phyloP scores from a whole-genome alignment of 2,113 vertebrate genomes.

The Marmota monax region DNA sequence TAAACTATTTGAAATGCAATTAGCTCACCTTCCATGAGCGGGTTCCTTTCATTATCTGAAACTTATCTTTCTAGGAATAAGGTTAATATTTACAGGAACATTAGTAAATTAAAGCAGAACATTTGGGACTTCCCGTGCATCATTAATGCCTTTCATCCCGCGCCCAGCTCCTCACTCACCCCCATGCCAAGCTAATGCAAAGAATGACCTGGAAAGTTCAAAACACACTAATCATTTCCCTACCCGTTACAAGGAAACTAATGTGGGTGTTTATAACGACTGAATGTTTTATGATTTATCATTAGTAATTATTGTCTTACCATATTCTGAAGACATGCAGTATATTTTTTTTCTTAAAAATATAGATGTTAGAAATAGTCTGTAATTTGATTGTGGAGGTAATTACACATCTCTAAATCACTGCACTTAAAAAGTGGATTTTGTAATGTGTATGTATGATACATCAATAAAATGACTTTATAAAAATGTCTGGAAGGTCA shows the following conservation, averaged over 20 bases:
- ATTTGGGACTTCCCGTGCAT: constrained; percentile 50
- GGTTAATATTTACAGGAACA: constrained; percentile 79
- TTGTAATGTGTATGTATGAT: not conserved
- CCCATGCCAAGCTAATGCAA: not conserved
- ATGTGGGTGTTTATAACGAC: not conserved
- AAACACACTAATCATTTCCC: not conserved
- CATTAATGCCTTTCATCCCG: constrained; percentile 72
- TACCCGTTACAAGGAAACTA: not conserved
- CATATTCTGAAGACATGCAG: not conserved
- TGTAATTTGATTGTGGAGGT: not conserved
- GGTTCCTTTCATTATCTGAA: constrained; percentile 76
- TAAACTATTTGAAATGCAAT: constrained; percentile 83
- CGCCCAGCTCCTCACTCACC: not conserved
- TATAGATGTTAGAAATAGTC: not conserved
- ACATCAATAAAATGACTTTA: not conserved
- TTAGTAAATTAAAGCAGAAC: constrained; percentile 61
- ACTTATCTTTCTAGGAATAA: constrained; percentile 78
- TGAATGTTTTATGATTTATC: not conserved
- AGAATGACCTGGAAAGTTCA: constrained; percentile 42
- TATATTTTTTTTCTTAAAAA: not conserved
- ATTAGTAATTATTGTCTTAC: not conserved
- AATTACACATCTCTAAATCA: not conserved
- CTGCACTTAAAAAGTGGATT: not conserved
- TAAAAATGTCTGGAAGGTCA: not conserved
- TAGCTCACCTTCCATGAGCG: constrained; percentile 74